Evolutionary conservation across 2,113 vertebrate genomes (phyloP), one percentile per base, ranked within the genome.

Genomic region (Neolamprologus caudopunctatus): DNA sequence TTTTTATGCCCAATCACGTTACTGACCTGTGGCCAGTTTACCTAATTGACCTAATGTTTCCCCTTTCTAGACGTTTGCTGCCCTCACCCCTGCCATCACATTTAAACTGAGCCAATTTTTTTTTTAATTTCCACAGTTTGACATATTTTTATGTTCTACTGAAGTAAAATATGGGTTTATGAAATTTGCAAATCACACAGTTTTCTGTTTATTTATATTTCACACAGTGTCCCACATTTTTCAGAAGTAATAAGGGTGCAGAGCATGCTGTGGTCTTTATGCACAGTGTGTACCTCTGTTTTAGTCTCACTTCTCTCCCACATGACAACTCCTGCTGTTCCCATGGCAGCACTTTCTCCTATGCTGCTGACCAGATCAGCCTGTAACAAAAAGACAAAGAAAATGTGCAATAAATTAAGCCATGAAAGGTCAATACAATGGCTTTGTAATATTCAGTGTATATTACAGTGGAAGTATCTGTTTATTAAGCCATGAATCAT

Each of bases 261-360:
- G 42, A 19, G 9, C 71, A 50, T 35, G 3, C 47, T 50, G 16
- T 50, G 26, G 12, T 50, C 14, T 85, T 78, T 31, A 78, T 78
- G 50, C 9, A 84, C 21, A 26, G 51, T 19, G 31, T 45, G 9
- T 95, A 97, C 96, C 95, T 96, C 96, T 7, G 94, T 96, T 87
- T 96, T 96, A 6, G 92, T 88, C 85, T 95, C 91, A 26, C 89
- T 93, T 89, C 86, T 95, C 81, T 96, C 97, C 98, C 98, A 99
- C 92, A 99, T 94, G 93, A 99, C 95, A n/a, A 98, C 90, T 85
- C 98, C 98, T 19, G 98, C 97, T 75, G 96, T 97, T 84, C 98
- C 98, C 96, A 98, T 73, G 24, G 98, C 97, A 0, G 97, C 97
- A 7, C 98, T 98, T 89, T 99, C 97, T 79, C 98, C 98, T 2